phyloP scores from a whole-genome alignment of 2,797 vertebrate genomes.

The Pangasius sanitwongsei region DNA sequence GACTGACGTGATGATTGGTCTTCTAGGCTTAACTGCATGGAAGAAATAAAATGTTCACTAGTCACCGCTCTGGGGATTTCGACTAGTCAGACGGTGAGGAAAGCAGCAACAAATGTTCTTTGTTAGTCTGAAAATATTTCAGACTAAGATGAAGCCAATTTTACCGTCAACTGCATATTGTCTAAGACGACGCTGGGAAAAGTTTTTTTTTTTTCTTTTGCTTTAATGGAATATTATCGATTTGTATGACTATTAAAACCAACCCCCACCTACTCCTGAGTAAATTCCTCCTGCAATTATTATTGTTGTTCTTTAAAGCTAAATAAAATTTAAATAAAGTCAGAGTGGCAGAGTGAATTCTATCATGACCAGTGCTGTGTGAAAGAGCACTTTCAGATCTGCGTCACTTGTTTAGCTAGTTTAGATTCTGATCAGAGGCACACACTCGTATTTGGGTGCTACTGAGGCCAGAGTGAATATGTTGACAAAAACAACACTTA shows the following conservation, averaged over 20 bases:
- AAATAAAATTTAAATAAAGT: not conserved
- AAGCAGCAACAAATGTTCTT: not conserved
- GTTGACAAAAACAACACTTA: not conserved
- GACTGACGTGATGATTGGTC: constrained; percentile 52
- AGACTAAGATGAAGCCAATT: not conserved
- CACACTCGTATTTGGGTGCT: not conserved
- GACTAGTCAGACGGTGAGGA: not conserved
- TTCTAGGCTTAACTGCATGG: constrained; percentile 62
- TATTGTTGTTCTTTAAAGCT: too few species aligned
- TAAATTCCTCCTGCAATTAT: not conserved
- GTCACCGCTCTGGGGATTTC: not conserved
- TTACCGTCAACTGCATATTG: not conserved
- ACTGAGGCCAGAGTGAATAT: not conserved
- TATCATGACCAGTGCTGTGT: not conserved
- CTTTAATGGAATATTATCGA: not conserved
- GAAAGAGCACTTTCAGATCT: not conserved
- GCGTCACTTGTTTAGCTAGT: not conserved
- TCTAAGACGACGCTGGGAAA: not conserved
- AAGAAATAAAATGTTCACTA: not conserved
- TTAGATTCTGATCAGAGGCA: not conserved
- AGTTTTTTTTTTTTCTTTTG: not conserved
- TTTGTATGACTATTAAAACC: not conserved
- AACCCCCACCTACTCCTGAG: not conserved
- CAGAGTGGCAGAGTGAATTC: not conserved
- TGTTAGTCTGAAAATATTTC: not conserved